A percentile compares a stretch with the other conserved stretches of the same genome.
These are phyloP conservation scores for Lepisosteus osseus DNA, from an alignment of 2,113 vertebrate species.

Conservation along the genomic window DNA sequence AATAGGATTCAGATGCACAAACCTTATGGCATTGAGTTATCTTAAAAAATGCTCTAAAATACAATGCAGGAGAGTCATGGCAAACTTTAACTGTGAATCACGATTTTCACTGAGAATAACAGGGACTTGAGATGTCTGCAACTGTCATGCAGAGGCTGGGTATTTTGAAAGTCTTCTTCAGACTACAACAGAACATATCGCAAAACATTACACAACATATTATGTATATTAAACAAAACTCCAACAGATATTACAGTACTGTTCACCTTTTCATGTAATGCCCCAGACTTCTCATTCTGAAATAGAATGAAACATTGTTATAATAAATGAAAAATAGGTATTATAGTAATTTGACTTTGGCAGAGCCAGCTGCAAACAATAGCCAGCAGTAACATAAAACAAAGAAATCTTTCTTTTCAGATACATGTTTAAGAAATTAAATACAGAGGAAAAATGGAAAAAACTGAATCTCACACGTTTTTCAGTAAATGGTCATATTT, in stretches of 20 bases:
- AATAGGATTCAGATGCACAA: conserved; percentile 64
- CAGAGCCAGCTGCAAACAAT: too few relatives aligned
- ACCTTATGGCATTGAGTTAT: conserved; percentile 54
- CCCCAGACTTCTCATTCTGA: too few relatives aligned
- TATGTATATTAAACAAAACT: too few relatives aligned
- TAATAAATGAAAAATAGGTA: too few relatives aligned
- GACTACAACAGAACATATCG: too few relatives aligned
- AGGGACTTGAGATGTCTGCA: conserved; percentile 45
- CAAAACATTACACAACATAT: too few relatives aligned
- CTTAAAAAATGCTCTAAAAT: conserved; percentile 57
- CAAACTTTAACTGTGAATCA: conserved; percentile 50
- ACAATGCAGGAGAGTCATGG: conserved; percentile 25
- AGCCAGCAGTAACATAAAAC: too few relatives aligned
- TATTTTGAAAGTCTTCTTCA: conserved; percentile 16
- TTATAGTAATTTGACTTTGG: too few relatives aligned
- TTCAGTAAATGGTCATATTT: conserved; percentile 42
- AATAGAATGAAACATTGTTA: too few relatives aligned
- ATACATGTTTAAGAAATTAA: conserved; percentile 46
- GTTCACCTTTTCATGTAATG: too few relatives aligned
- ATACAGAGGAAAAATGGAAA: conserved; percentile 33
- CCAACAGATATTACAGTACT: too few relatives aligned
- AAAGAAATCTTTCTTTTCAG: too few relatives aligned
- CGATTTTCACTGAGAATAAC: conserved; percentile 59
- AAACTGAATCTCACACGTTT: conserved; percentile 37
- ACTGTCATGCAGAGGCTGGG: conserved; percentile 39